Percentiles rank a stretch among this genome's conserved stretches.
phyloP scores from a whole-genome alignment of 2,888 invertebrate genomes.

The Agapetus fuscipes region DNA sequence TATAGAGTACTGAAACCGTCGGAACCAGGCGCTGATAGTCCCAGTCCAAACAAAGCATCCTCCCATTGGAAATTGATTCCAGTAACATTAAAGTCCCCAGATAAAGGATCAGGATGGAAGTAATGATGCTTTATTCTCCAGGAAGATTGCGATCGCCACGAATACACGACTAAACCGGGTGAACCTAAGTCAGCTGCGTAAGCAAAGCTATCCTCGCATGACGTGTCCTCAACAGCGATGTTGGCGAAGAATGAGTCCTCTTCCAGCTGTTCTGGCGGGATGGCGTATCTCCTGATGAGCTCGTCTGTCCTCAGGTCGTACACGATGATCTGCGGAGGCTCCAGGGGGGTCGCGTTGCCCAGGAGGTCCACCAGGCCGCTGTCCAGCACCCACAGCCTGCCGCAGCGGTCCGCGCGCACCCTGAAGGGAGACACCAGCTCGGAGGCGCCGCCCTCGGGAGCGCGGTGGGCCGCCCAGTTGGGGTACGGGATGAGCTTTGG shows the following conservation, averaged over 20 bases:
- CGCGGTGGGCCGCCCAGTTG: slow-evolving; percentile 67
- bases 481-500: slow-evolving; percentile 70
- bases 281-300: slow-evolving; percentile 52
- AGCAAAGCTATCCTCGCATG: slow-evolving; percentile 62
- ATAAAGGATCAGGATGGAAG: slow-evolving; percentile 61
- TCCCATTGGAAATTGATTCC: slow-evolving; percentile 64
- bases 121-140: slow-evolving; percentile 66
- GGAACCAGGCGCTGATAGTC: slow-evolving; percentile 52
- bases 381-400: slow-evolving; percentile 71
- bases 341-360: slow-evolving; percentile 37
- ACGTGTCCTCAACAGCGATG: slow-evolving; percentile 64
- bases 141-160: slow-evolving; percentile 58
- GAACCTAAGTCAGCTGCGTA: slow-evolving; percentile 63
- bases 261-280: slow-evolving; percentile 56
- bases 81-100: slow-evolving; percentile 62
- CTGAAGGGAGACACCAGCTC: slow-evolving; percentile 68
- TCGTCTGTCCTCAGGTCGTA: slow-evolving; percentile 65
- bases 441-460: slow-evolving; percentile 40
- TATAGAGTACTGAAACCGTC: slow-evolving; percentile 63
- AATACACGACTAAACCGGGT: slow-evolving; percentile 65
- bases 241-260: slow-evolving; percentile 64
- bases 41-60: slow-evolving; percentile 68
- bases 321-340: slow-evolving; percentile 55
- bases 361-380: slow-evolving; percentile 58
- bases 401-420: slow-evolving; percentile 63